A percentile compares a stretch with the other conserved stretches of the same genome.
These are phyloP conservation scores for Moxostoma hubbsi DNA, from an alignment of 2,797 vertebrate species.

Conservation along the genomic window DNA sequence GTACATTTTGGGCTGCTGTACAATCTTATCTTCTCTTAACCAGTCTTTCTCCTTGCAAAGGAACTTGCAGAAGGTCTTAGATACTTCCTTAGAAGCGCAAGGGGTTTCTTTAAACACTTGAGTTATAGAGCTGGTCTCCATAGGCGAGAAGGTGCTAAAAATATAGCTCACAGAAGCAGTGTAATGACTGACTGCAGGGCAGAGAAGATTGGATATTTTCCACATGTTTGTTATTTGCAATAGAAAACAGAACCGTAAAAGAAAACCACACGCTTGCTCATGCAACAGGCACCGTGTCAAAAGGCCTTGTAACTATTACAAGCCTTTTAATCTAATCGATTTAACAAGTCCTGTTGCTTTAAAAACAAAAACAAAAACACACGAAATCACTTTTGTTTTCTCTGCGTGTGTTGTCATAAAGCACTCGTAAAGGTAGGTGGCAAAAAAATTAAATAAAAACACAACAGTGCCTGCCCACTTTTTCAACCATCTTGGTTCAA, in stretches of 20 bases:
- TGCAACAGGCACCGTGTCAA: conserved; percentile 46
- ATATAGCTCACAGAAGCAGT: conserved; percentile 13
- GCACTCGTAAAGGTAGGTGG: no score
- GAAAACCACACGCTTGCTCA: conserved; percentile 12
- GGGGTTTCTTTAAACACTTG: neutral
- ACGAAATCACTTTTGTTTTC: no score
- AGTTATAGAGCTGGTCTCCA: conserved; percentile 1
- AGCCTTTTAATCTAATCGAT: conserved; percentile 38
- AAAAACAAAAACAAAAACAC: no score
- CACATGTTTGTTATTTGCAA: conserved; percentile 44
- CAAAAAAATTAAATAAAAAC: no score
- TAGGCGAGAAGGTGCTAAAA: conserved; percentile 20
- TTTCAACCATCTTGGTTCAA: no score
- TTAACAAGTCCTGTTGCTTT: conserved; percentile 45
- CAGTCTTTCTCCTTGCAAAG: no score
- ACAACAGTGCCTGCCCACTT: no score
- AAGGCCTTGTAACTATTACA: conserved; percentile 47
- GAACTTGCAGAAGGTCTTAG: neutral
- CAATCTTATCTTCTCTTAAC: no score
- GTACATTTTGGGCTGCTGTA: no score
- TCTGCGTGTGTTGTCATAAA: no score
- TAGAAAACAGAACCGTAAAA: conserved; percentile 49
- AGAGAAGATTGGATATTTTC: conserved; percentile 48
- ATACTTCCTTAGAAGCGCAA: neutral
- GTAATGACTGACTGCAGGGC: conserved; percentile 35